A percentile compares a stretch with the other conserved stretches of the same genome.
Conservation (phyloP, 2,888 invertebrate genomes). For the Herminia tarsipennalis region DNA sequence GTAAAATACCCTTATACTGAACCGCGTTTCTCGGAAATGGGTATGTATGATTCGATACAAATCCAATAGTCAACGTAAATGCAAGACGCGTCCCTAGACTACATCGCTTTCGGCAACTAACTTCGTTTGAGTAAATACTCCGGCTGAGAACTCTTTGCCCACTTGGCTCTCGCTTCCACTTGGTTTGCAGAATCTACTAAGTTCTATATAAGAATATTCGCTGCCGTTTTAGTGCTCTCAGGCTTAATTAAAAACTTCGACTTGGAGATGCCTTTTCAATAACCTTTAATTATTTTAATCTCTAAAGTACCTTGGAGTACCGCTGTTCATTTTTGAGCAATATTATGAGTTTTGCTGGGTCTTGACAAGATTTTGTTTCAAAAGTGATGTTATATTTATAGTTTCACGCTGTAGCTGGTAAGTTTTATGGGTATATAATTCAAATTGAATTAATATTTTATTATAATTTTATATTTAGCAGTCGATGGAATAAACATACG, state of each 20-base stretch:
- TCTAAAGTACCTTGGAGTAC: constrained; percentile 11
- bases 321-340: constrained; percentile 19
- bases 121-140: constrained; percentile 70
- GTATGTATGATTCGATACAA: constrained; percentile 60
- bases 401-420: too few relatives aligned
- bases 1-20: constrained; percentile 29
- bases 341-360: too few relatives aligned
- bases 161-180: constrained; percentile 61
- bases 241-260: constrained; percentile 51
- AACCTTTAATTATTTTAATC: constrained; percentile 35
- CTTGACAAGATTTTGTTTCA: too few relatives aligned
- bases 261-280: constrained; percentile 39
- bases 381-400: too few relatives aligned
- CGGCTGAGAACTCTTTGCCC: constrained; percentile 59
- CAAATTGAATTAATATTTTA: too few relatives aligned
- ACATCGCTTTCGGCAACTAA: constrained; percentile 64
- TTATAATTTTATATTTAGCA: too few relatives aligned
- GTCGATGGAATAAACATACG: too few relatives aligned
- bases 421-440: too few relatives aligned
- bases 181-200: constrained; percentile 52
- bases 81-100: constrained; percentile 53
- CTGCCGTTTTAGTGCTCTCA: constrained; percentile 43
- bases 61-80: constrained; percentile 67
- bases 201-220: constrained; percentile 48
- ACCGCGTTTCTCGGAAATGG: constrained; percentile 32